Evolutionary conservation across 2,797 vertebrate genomes (phyloP), one percentile per base, ranked within the genome.

Genomic region (Microctenopoma lineatum): DNA sequence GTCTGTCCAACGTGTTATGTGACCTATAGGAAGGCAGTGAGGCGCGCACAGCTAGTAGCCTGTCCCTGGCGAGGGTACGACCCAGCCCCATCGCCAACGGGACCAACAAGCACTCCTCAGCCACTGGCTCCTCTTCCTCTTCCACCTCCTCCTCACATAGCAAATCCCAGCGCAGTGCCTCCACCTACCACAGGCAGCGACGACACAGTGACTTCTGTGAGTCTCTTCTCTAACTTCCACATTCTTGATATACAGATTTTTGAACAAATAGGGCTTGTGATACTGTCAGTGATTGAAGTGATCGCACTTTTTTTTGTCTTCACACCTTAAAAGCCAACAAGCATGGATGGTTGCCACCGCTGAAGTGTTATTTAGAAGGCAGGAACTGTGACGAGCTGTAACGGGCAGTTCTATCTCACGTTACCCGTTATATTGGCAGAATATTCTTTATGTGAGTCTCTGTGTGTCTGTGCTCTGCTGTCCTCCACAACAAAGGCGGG

Each of bases 161-260:
- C 93, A 97, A 97, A 92, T 94, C 92, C 73, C 96, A 96, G 66
- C 95, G 97, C 53, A 94, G 94, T 25, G 90, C 95, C 57, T 95
- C 95, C 73, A 96, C 96, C 27, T 97, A 98, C 86, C 97, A 98
- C 89, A 94, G 96, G 80, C 97, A 98, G 87, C 94, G 97, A 59
- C 88, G 96, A 73, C 96, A 98, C 89, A 98, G 96, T 4, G 96
- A 98, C 90, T 98, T 97, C 94, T 96, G 96, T 98, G 93, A 95
- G 96, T 87, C 79, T 89, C 76, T 87, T 64, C 12, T 89, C 89
- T 66, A 10, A 76, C 41, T 0, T 75, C 21, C 1, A 39, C 0
- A 27, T 29, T 52, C 15, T 26, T 18, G 0, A 70, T 44, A 18
- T 25, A 14, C 12, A 46, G 13, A 27, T 5, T 36, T 11, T 44